phyloP scores from a whole-genome alignment of 2,797 vertebrate species.

The Eurystomus glaucurus region DNA sequence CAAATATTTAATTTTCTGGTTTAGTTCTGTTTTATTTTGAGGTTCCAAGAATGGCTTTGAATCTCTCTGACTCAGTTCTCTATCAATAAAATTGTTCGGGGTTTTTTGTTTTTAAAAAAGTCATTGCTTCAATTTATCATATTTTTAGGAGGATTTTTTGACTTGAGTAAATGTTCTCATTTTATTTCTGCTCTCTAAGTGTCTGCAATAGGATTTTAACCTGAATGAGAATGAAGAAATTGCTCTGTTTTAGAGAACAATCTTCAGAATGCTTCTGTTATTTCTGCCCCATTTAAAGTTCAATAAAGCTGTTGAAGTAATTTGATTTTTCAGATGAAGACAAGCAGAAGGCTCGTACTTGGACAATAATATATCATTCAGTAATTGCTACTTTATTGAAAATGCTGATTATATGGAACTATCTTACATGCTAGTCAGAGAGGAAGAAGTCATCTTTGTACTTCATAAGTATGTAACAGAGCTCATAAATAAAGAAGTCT shows the following conservation, averaged over 20 bases:
- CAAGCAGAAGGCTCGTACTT: not conserved
- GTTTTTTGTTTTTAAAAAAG: not conserved
- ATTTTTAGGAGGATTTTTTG: not conserved
- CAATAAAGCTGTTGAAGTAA: conserved; percentile 35
- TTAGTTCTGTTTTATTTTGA: not conserved
- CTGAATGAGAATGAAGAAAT: conserved; percentile 14
- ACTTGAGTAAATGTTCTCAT: not conserved
- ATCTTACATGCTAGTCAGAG: not conserved
- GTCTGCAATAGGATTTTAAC: not conserved
- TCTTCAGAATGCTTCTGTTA: conserved; percentile 3
- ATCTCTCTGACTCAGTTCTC: not conserved
- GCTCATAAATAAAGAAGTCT: not conserved
- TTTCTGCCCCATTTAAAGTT: conserved; percentile 53
- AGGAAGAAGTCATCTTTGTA: not conserved
- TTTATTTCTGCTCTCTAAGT: not conserved
- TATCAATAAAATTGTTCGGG: not conserved
- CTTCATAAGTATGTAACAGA: not conserved
- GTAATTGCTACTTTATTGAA: not conserved
- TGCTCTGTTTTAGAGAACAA: conserved; percentile 4
- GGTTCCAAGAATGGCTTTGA: not conserved
- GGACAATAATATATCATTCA: not conserved
- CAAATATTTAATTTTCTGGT: not conserved
- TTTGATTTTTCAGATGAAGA: conserved; percentile 16
- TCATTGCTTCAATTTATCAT: not conserved
- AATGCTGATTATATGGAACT: not conserved